Evolutionary conservation across 1,140 invertebrate genomes (phyloP).

Genomic region (Andricus grossulariae): DNA sequence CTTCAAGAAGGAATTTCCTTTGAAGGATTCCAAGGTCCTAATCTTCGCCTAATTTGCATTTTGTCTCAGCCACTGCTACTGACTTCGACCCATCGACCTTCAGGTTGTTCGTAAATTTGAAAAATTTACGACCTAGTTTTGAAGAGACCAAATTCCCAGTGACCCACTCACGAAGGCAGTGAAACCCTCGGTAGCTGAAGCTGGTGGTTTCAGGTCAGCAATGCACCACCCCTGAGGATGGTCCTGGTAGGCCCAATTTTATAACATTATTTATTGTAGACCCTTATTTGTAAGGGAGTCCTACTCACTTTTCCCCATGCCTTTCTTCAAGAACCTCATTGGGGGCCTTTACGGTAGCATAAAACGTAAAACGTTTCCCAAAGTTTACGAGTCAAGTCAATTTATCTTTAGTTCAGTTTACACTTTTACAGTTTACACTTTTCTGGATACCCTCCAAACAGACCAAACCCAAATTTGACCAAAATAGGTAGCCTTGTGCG

Average conservation of each 20-base stretch:
- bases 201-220: background rate
- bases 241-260: slow-evolving; percentile 11
- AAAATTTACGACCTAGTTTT: slow-evolving; percentile 38
- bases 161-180: slow-evolving; percentile 40
- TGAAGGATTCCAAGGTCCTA: too few relatives aligned
- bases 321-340: slow-evolving; percentile 1
- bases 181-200: slow-evolving; percentile 11
- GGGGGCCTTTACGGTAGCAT: slow-evolving; percentile 20
- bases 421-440: background rate
- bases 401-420: slow-evolving; percentile 4
- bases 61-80: background rate
- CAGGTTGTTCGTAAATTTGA: slow-evolving; percentile 35
- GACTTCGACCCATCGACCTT: background rate
- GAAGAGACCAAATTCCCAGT: slow-evolving; percentile 32
- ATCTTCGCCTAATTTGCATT: too few relatives aligned
- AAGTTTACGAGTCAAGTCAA: slow-evolving; percentile 17
- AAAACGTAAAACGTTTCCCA: slow-evolving; percentile 5
- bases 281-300: slow-evolving; percentile 14
- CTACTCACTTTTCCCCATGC: background rate
- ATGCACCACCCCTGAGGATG: background rate
- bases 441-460: background rate
- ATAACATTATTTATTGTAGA: slow-evolving; percentile 25
- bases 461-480: too few relatives aligned
- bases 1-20: too few relatives aligned
- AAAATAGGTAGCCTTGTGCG: background rate